These are phyloP conservation scores for Morpho deidamia DNA, from an alignment of 2,888 invertebrate genomes.

Conservation along the genomic window DNA sequence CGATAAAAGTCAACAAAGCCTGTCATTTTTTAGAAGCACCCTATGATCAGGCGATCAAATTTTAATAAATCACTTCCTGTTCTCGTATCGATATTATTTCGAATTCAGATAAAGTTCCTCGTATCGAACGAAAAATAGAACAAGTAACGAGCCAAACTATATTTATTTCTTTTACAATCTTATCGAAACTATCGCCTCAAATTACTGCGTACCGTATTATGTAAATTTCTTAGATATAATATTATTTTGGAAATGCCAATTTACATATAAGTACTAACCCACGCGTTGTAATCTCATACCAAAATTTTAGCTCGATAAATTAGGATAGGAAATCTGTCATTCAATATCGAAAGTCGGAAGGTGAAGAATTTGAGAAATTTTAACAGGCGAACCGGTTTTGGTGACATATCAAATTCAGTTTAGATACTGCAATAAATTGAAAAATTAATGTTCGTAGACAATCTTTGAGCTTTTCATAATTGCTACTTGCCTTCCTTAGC, in stretches of 20 bases:
- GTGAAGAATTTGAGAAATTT: background rate
- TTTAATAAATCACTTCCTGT: conserved; percentile 63
- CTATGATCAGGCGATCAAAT: conserved; percentile 54
- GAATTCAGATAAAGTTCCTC: conserved; percentile 28
- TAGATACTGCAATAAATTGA: background rate
- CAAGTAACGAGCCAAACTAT: conserved; percentile 15
- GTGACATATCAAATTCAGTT: conserved; percentile 1
- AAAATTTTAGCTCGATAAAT: conserved; percentile 21
- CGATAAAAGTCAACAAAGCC: conserved; percentile 38
- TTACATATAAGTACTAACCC: conserved; percentile 25
- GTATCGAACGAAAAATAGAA: conserved; percentile 22
- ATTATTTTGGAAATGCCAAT: conserved; percentile 23
- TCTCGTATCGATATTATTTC: conserved; percentile 46
- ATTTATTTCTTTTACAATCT: conserved; percentile 21
- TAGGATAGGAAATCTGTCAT: conserved; percentile 17
- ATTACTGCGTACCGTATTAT: conserved; percentile 26
- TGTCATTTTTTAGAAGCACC: conserved; percentile 46
- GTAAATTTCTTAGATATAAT: conserved; percentile 20
- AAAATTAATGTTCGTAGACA: background rate
- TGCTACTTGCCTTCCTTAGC: no score
- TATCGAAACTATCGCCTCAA: conserved; percentile 22
- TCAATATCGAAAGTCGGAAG: conserved; percentile 13
- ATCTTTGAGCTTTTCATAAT: background rate
- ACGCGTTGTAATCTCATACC: conserved; percentile 21
- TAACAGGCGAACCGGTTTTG: conserved; percentile 1